Evolutionary conservation across 2,113 vertebrate genomes (phyloP), one percentile per base, ranked within the genome.

Genomic region (Rattus rattus): DNA sequence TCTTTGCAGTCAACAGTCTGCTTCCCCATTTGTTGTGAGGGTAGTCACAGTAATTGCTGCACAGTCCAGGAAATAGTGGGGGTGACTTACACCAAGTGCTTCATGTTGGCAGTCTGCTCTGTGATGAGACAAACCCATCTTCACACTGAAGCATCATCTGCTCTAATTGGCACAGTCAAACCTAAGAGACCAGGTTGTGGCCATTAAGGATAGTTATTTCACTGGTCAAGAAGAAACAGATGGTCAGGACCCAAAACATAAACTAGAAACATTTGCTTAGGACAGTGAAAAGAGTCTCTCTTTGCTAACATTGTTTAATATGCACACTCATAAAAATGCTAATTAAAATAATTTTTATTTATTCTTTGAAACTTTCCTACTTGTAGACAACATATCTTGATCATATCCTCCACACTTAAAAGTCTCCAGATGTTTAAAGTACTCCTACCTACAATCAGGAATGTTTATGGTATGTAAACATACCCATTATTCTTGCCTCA

Each of bases 201-300:
- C 52, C 8, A 36, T 92, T 90, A 93, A 89, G n/a, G 43, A 80
- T 30, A 75, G 22, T 86, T 85, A 77, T 70, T 83, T 92, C 17
- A 76, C 54, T 76, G 79, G n/a, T 39, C 36, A 88, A 91, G 19
- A 86, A 13, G 61, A 75, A 97, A 49, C n/a, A 52, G 69, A 90
- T 72, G 83, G 72, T 88, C n/a, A 73, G 61, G n/a, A 49, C 20
- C 52, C 0, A 54, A 52, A 36, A 43, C 47, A 30, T 17, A 26
- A 52, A n/a, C 63, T 87, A 67, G 83, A 67, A 61, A 73, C 0
- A 0, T 61, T 69, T 76, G 49, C 43, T 67, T 49, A 63, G 30
- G 47, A 47, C 19, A 65, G 30, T 86, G 83, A 47, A 86, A 33
- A 94, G 52, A 92, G 49, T 28, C 80, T n/a, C 30, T 81, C 52